Percentiles rank a stretch among this genome's conserved stretches.
Evolutionary conservation across 2,797 vertebrate species (phyloP).

Genomic region (Muscicapa comitata): DNA sequence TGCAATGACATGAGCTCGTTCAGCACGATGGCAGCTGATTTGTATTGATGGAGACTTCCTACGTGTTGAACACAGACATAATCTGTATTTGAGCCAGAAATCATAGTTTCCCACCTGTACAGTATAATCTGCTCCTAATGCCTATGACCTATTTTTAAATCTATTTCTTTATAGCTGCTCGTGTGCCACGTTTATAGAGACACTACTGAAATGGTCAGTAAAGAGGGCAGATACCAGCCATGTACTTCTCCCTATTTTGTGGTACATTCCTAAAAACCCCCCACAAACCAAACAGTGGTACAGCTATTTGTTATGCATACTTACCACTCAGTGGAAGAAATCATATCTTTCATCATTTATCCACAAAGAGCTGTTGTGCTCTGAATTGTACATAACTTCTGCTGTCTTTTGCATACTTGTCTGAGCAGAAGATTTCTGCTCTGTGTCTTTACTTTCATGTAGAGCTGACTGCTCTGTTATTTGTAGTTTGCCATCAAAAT

Average conservation of each 20-base stretch:
- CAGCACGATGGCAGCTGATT: not conserved
- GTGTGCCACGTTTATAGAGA: not conserved
- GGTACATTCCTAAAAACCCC: not conserved
- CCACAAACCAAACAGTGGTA: not conserved
- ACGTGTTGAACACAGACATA: not conserved
- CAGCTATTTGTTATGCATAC: not conserved
- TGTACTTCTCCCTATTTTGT: not conserved
- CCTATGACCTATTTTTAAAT: constrained; percentile 24
- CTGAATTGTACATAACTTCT: not conserved
- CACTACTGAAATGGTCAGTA: not conserved
- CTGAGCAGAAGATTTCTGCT: not conserved
- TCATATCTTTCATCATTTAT: not conserved
- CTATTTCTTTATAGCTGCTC: not conserved
- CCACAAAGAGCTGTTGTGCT: not conserved
- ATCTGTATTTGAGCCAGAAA: constrained; percentile 12
- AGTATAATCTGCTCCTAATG: constrained; percentile 20
- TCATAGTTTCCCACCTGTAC: constrained; percentile 38
- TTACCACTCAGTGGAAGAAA: not conserved
- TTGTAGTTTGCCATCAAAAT: constrained; percentile 1
- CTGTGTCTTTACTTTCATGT: not conserved
- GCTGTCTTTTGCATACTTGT: not conserved
- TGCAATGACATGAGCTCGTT: not conserved
- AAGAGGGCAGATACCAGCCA: not conserved
- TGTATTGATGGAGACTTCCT: not conserved
- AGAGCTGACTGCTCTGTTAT: not conserved